A percentile compares a stretch with the other conserved stretches of the same genome.
Evolutionary conservation across 1,140 invertebrate species (phyloP).

Genomic region (Bombus confusus): DNA sequence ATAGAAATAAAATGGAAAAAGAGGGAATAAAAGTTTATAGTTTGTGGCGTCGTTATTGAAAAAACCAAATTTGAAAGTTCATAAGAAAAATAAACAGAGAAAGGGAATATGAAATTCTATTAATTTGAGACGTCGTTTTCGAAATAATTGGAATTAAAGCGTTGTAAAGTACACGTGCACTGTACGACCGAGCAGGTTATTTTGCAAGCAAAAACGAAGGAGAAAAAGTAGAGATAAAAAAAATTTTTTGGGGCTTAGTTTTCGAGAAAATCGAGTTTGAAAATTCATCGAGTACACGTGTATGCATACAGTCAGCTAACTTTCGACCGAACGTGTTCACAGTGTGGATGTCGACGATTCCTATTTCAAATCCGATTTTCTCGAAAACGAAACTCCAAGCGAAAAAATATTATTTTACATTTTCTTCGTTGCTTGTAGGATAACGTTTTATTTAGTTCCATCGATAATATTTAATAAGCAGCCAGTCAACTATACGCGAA

Average conservation of each 20-base stretch:
- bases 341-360: neutral
- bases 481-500: neutral
- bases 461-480: neutral
- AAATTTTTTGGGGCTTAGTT: neutral
- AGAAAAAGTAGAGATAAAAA: neutral
- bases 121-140: neutral
- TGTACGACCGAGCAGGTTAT: neutral
- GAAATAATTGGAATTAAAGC: neutral
- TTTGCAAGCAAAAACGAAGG: neutral
- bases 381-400: neutral
- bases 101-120: neutral
- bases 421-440: neutral
- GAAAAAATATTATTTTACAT: neutral
- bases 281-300: neutral
- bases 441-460: neutral
- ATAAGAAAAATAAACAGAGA: neutral
- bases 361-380: neutral
- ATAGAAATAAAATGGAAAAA: too few species aligned
- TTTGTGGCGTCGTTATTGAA: neutral
- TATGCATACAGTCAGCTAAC: neutral
- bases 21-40: neutral
- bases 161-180: neutral
- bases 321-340: too few species aligned
- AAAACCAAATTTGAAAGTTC: neutral
- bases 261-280: neutral